Percentiles rank a stretch among this genome's conserved stretches.
These are phyloP conservation scores for Todiramphus chloris DNA, from an alignment of 2,113 vertebrate genomes.

Conservation along the genomic window DNA sequence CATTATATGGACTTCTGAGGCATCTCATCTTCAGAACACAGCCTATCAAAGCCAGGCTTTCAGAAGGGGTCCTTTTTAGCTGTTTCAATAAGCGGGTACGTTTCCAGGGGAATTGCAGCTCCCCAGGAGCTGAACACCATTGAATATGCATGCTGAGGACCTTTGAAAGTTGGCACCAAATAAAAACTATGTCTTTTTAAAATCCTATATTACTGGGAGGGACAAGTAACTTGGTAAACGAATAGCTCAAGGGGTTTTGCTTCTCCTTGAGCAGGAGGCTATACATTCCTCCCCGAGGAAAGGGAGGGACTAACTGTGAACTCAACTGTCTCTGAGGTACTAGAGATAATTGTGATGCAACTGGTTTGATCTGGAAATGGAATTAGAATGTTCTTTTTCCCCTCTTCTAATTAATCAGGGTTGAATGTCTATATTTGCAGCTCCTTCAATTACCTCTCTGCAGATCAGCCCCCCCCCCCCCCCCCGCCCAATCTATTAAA, in stretches of 20 bases:
- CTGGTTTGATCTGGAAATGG: slow-evolving; percentile 41
- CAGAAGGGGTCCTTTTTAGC: neutral
- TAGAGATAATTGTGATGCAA: slow-evolving; percentile 40
- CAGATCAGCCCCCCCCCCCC: neutral
- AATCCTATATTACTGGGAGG: neutral
- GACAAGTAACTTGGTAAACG: neutral
- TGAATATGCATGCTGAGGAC: neutral
- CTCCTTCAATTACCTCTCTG: slow-evolving; percentile 33
- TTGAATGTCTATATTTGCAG: slow-evolving; percentile 26
- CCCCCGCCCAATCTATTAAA: slow-evolving; percentile 11
- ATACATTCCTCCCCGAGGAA: neutral
- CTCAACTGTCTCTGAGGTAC: neutral
- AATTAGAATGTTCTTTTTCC: slow-evolving; percentile 28
- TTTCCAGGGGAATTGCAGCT: neutral
- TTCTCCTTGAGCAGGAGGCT: neutral
- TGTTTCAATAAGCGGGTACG: neutral
- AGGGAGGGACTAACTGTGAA: neutral
- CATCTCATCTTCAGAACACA: neutral
- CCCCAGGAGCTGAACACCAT: neutral
- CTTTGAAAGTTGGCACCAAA: neutral
- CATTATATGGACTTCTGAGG: neutral
- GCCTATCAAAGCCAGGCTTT: neutral
- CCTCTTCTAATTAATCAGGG: slow-evolving; percentile 32
- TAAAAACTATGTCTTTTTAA: neutral
- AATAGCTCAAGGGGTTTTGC: neutral